Base-by-base conservation (phyloP, 2,797 vertebrate species). In the Aulostomus chinensis region DNA sequence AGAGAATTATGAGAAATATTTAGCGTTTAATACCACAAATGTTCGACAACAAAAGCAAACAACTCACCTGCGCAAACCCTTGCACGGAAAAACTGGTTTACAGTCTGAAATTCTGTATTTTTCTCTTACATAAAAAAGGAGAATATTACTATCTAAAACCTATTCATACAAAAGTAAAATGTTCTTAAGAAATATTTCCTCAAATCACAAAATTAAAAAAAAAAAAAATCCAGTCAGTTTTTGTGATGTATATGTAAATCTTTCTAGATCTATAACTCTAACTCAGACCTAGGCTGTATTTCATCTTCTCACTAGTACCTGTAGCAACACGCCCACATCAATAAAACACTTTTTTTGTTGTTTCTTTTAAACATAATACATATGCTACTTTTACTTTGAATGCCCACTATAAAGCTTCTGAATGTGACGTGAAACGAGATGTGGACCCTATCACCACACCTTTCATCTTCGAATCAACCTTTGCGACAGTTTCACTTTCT, bases 381-480 rank as follows among this genome's bases (percentile, higher is more conserved):
- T n/a, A n/a, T n/a, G n/a, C 35, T 69, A 69, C 59, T 61, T 66
- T 40, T 49, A 15, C 37, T 34, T 36, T 31, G 7, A 55, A 62
- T 32, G 12, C 35, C 61, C 29, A 68, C 57, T 35, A 12, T 14
- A 42, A 45, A 13, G 29, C 22, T 37, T 58, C 33, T 35, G 33
- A 38, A 28, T 36, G 52, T 46, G 37, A 42, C 20, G 54, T 18
- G 31, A 45, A 4, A 72, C 38, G 34, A 58, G 37, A 71, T 12
- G 16, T 26, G 22, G 29, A 48, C 13, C 11, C 21, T 3, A 28
- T n/a, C 1, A 13, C 60, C 31, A 26, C 38, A 57, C 32, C 45
- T 67, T 59, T 71, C 63, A 29, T 57, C 32, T 55, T 61, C 12
- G 32, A 12, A 35, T 52, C 54, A 42, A 65, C 52, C 48, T 50